Evolutionary conservation across 2,797 vertebrate genomes (phyloP).

Genomic region (Vultur gryphus): DNA sequence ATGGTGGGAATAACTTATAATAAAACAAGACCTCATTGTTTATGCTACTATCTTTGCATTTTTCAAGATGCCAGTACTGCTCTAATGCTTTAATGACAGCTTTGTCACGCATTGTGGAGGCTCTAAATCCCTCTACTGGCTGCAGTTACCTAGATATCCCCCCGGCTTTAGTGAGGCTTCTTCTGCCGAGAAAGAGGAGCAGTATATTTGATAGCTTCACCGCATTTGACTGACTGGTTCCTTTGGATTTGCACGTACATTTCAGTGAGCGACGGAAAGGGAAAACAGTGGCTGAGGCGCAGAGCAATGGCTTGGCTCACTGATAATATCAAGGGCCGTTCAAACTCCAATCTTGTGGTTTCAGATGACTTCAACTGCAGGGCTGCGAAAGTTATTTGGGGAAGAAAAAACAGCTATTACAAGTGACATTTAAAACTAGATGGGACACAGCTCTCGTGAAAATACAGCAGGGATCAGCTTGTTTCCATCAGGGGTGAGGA

Average conservation of each 20-base stretch:
- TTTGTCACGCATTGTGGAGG: not conserved
- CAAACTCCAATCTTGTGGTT: not conserved
- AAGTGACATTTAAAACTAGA: slow-evolving; percentile 16
- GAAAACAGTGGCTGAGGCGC: not conserved
- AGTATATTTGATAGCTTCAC: not conserved
- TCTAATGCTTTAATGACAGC: not conserved
- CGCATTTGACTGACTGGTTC: not conserved
- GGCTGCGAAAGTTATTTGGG: slow-evolving; percentile 1
- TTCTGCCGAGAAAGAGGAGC: not conserved
- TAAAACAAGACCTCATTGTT: not conserved
- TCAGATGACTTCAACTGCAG: slow-evolving; percentile 11
- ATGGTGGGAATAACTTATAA: not conserved
- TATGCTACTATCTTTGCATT: not conserved
- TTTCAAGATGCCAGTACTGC: not conserved
- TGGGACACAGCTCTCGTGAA: not conserved
- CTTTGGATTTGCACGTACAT: not conserved
- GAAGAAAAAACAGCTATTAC: slow-evolving; percentile 2
- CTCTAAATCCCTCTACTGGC: not conserved
- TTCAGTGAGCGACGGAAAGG: not conserved
- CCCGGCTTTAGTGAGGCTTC: not conserved
- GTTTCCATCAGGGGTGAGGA: not conserved
- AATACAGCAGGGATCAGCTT: not conserved
- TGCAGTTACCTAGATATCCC: not conserved
- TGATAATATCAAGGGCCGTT: slow-evolving; percentile 13
- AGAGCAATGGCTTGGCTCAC: not conserved